phyloP scores from a whole-genome alignment of 1,140 invertebrate species.

The Wiebesia pumilae region DNA sequence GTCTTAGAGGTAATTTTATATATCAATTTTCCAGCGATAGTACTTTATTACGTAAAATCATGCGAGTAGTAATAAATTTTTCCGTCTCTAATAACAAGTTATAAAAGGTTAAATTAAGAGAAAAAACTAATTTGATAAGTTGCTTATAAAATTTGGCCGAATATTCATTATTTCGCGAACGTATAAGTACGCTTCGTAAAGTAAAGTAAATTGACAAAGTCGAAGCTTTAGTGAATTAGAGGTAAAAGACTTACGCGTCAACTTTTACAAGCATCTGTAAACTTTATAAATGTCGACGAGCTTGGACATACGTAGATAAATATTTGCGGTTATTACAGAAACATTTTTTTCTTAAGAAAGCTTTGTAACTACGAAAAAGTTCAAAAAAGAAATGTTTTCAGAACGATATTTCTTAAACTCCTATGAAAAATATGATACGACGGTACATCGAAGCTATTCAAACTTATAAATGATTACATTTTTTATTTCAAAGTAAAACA shows the following conservation, averaged over 20 bases:
- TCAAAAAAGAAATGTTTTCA: neutral
- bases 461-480: neutral
- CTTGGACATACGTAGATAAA: neutral
- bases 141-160: neutral
- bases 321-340: neutral
- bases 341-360: neutral
- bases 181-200: neutral
- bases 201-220: neutral
- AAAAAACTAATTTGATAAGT: too few species aligned
- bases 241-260: neutral
- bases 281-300: slow-evolving; percentile 48
- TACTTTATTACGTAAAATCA: too few species aligned
- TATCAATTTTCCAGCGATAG: too few species aligned
- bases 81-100: too few species aligned
- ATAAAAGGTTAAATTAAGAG: too few species aligned
- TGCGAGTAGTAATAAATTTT: too few species aligned
- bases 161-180: neutral
- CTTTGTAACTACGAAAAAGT: neutral
- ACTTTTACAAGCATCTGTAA: slow-evolving; percentile 37
- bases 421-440: neutral
- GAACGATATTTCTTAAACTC: neutral
- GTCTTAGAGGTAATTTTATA: too few species aligned
- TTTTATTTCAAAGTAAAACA: neutral
- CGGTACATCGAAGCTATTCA: neutral
- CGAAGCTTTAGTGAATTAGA: slow-evolving; percentile 17